Conservation (phyloP, 2,888 invertebrate genomes). For the Ophion obscuratus region DNA sequence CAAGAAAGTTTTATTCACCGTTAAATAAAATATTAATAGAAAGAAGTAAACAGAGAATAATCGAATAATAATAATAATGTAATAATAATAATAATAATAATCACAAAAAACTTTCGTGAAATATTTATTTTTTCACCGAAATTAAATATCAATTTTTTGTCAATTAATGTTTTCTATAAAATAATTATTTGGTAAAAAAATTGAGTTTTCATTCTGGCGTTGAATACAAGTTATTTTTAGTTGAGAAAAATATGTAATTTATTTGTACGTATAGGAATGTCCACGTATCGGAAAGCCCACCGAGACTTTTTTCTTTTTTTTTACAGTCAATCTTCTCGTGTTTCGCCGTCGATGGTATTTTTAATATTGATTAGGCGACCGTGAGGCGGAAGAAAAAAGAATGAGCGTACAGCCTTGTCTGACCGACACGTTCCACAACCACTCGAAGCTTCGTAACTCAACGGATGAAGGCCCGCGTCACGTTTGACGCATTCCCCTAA, state of each 20-base stretch:
- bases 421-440: neutral
- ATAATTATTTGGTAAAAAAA: neutral
- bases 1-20: no score
- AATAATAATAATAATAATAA: no score
- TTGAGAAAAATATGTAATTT: neutral
- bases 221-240: neutral
- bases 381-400: neutral
- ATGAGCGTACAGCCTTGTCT: neutral
- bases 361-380: neutral
- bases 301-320: neutral
- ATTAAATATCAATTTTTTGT: neutral
- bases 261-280: neutral
- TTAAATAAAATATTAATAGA: no score
- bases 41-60: no score
- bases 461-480: neutral
- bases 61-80: no score
- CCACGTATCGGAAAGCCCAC: neutral
- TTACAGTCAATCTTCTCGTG: neutral
- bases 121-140: no score
- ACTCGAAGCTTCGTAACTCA: neutral
- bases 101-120: no score
- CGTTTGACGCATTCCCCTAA: neutral
- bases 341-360: neutral
- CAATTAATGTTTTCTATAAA: neutral
- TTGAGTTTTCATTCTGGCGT: neutral